Evolutionary conservation across 2,113 vertebrate species (phyloP).

Genomic region (Antechinus flavipes): DNA sequence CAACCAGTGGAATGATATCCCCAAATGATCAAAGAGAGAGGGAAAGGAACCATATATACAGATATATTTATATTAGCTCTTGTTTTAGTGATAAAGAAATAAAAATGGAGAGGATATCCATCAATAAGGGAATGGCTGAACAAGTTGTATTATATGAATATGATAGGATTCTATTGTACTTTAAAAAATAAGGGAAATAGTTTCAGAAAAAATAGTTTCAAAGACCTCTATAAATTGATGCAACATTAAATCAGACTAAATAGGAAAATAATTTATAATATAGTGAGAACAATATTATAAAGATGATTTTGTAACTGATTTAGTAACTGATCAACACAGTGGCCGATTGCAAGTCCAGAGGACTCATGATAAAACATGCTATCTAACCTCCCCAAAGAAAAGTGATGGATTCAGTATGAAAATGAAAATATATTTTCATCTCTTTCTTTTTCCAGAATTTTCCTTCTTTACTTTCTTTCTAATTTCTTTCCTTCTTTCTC

Average conservation of each 20-base stretch:
- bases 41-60: not conserved
- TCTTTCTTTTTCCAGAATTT: not conserved
- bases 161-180: not conserved
- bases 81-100: not conserved
- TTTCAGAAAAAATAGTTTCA: not conserved
- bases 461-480: too few species aligned
- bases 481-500: not conserved
- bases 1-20: not conserved
- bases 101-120: not conserved
- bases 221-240: not conserved
- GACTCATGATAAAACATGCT: not conserved
- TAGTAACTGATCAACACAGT: not conserved
- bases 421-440: not conserved
- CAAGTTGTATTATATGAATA: not conserved
- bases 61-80: not conserved
- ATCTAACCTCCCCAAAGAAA: not conserved
- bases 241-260: not conserved
- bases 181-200: not conserved
- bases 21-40: not conserved
- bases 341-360: not conserved
- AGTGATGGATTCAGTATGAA: not conserved
- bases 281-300: not conserved
- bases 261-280: not conserved
- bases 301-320: not conserved
- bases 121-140: not conserved